Conservation (phyloP, 1,140 invertebrate genomes). For the Telenomus remus region DNA sequence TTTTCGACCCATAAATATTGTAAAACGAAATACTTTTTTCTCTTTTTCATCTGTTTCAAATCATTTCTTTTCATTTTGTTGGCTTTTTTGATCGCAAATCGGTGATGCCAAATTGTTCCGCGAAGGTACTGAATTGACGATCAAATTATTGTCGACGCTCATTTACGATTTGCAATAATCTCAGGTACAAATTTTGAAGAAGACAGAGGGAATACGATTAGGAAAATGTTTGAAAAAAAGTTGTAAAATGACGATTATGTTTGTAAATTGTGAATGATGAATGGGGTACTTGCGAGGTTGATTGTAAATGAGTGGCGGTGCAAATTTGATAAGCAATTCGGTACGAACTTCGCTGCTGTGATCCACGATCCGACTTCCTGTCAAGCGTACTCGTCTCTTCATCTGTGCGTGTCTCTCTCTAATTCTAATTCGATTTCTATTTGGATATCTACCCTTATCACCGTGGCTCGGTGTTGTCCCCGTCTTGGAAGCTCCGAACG, state of each 20-base stretch:
- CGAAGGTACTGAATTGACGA: no score
- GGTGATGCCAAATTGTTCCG: not conserved
- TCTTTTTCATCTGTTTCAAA: not conserved
- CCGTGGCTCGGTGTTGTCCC: not conserved
- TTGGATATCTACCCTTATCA: not conserved
- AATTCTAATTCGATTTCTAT: constrained; percentile 2
- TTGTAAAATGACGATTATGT: not conserved
- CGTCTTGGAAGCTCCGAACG: not conserved
- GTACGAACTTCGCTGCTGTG: not conserved
- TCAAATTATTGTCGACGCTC: no score
- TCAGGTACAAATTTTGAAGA: no score
- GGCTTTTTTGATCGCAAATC: not conserved
- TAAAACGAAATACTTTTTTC: not conserved
- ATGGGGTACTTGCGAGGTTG: not conserved
- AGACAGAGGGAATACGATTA: no score
- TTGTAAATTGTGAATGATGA: not conserved
- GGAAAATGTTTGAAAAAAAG: no score
- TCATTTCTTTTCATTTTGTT: not conserved
- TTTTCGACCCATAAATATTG: constrained; percentile 5
- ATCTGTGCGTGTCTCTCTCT: constrained; percentile 1
- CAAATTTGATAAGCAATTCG: not conserved
- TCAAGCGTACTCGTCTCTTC: constrained; percentile 1
- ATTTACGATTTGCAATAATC: no score
- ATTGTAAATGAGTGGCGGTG: not conserved
- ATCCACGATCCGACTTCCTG: not conserved